A percentile compares a stretch with the other conserved stretches of the same genome.
These are phyloP conservation scores for Neopipo cinnamomea DNA, from an alignment of 2,113 vertebrate species.

Conservation along the genomic window DNA sequence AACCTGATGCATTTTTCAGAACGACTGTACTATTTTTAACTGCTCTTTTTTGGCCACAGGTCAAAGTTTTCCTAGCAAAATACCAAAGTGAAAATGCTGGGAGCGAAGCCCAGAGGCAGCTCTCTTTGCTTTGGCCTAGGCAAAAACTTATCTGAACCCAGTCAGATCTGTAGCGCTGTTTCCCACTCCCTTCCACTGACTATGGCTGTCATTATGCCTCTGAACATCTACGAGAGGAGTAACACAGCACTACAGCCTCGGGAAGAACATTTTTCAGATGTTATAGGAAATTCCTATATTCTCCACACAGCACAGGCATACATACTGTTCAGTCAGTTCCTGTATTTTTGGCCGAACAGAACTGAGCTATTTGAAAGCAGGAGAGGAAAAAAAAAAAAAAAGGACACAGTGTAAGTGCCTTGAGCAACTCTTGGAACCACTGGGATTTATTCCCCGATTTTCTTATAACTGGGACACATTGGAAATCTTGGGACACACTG, in stretches of 20 bases:
- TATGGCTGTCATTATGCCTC: not conserved
- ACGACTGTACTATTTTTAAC: constrained; percentile 75
- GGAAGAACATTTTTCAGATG: constrained; percentile 56
- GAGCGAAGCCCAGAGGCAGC: constrained; percentile 59
- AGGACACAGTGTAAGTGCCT: constrained; percentile 26
- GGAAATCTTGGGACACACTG: not conserved
- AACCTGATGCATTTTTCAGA: constrained; percentile 70
- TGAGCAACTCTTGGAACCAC: constrained; percentile 21
- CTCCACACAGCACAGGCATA: constrained; percentile 37
- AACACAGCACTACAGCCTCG: not conserved
- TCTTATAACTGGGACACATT: not conserved
- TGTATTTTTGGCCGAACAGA: constrained; percentile 67
- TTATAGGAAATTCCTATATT: constrained; percentile 27
- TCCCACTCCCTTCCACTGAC: constrained; percentile 19
- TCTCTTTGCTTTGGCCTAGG: constrained; percentile 45
- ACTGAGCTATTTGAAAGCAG: constrained; percentile 67
- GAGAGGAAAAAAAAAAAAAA: not conserved
- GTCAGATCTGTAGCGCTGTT: not conserved
- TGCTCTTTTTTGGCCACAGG: constrained; percentile 72
- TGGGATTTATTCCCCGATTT: not conserved
- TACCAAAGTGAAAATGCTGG: constrained; percentile 68
- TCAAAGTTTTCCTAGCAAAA: constrained; percentile 76
- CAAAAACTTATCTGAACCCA: constrained; percentile 18
- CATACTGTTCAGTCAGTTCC: constrained; percentile 63
- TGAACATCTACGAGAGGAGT: not conserved